These are phyloP conservation scores for Craniophora ligustri DNA, from an alignment of 2,888 invertebrate genomes.

Conservation along the genomic window DNA sequence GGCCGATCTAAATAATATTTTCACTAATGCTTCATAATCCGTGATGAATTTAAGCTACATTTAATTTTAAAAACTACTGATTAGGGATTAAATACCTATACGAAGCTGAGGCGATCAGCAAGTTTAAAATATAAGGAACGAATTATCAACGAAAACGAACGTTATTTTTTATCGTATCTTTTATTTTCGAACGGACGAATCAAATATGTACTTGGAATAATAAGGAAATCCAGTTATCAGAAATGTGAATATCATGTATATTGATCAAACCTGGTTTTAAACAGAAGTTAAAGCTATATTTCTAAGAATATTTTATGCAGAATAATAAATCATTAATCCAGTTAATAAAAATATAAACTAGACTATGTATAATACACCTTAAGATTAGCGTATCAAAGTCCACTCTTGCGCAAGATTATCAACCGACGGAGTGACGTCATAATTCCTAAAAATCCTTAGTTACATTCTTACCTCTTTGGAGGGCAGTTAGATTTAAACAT, in stretches of 20 bases:
- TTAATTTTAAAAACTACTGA: no score
- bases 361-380: neutral
- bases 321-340: neutral
- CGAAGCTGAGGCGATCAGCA: no score
- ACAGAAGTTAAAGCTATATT: no score
- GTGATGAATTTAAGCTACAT: no score
- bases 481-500: slow-evolving; percentile 25
- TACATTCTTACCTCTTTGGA: slow-evolving; percentile 35
- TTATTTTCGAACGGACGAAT: slow-evolving; percentile 44
- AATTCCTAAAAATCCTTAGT: slow-evolving; percentile 26
- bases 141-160: slow-evolving; percentile 6
- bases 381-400: slow-evolving; percentile 12
- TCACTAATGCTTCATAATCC: no score
- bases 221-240: no score
- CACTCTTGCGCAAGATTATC: slow-evolving; percentile 17
- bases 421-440: slow-evolving; percentile 43
- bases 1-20: no score
- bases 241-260: no score
- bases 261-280: no score
- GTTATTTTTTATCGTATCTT: slow-evolving; percentile 21
- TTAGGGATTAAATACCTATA: no score
- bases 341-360: neutral
- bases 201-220: slow-evolving; percentile 14
- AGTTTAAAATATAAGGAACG: no score
- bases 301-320: no score